Evolutionary conservation across 2,888 invertebrate species (phyloP), one percentile per base, ranked within the genome.

Genomic region (Zygogramma bicolorata): DNA sequence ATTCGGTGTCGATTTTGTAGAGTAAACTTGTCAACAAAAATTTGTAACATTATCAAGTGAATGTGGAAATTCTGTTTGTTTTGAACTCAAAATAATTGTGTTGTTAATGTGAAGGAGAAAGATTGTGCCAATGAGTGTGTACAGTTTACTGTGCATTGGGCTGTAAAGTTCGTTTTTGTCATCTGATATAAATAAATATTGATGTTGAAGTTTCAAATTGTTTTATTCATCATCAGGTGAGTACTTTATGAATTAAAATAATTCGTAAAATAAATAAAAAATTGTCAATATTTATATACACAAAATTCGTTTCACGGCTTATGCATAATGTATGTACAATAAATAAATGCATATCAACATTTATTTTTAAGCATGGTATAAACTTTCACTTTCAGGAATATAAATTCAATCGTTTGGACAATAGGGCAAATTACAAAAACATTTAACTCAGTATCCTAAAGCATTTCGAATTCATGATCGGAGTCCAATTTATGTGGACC

Each of bases 401-500:
- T 25, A 53, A 53, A 53, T 25, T 18, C 46, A 15, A 40, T 27
- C 13, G n/a, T 62, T 46, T 62, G 25, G 25, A 15, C 15, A n/a
- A 27, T 15, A 15, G 29, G 25, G 46, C 31, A 62, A 34, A 60
- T 20, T 34, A 38, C 27, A 66, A 38, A 57, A 40, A 62, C 18
- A 40, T 27, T 53, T 49, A 65, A 22, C 49, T 10, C 38, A 40
- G 31, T 34, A 25, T 62, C 22, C 29, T 10, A 53, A 18, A 31
- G 29, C 63, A 95, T 91, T 88, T 95, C 95, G 85, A 94, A 95
- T 83, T 95, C 95, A 79, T 94, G 93, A 82, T 95, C 95, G 2
- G 95, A 95, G 81, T 94, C 93, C 82, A 92, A 81, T 76, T 90
- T 91, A 81, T 90, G 88, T 74, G 91, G 91, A 42, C 63, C 68